Base-by-base conservation (phyloP, 2,888 invertebrate genomes). In the Zaprionus obscuricornis region DNA sequence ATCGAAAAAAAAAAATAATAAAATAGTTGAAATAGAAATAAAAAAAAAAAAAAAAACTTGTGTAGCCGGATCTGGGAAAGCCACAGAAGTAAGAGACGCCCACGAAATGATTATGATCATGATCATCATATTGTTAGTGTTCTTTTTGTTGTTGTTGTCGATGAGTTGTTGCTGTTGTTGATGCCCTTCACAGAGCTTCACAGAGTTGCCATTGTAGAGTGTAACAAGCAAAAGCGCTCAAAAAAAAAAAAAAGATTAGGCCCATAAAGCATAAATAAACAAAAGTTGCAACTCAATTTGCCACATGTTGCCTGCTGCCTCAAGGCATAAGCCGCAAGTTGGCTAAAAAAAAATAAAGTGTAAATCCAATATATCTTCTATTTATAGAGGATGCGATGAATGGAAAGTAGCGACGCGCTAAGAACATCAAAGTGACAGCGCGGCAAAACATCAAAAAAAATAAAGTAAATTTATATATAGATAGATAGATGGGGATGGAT, bases 401-500 rank as follows among this genome's bases (percentile, higher is more conserved):
- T 58, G 43, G 68, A 71, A 69, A 69, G 68, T 69, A 59, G 55
- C 39, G 7, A 11, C 5, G 36, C 56, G 52, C 14, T 13, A 17
- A 52, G 52, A 63, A 60, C 74, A 66, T 74, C 81, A 81, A 81
- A 76, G 82, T 51, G 77, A 77, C 70, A 64, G 65, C 45, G 70
- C 67, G 54, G 69, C 64, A 50, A 45, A 27, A 39, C 16, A 26
- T 29, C n/a, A 20, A 6, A 7, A 3, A 11, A 10, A 7, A 8
- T 11, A 31, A 0, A 14, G 22, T 3, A 20, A n/a, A 17, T n/a
- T n/a, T n/a, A 34, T 29, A 37, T 33, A 43, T 29, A 13, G 22
- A 17, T 14, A 17, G 13, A 1, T 8, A 8, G 46, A n/a, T 29
- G 37, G 45, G 2, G 27, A n/a, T n/a, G n/a, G n/a, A n/a, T n/a